Base-by-base conservation (phyloP, 2,797 vertebrate genomes). In the Melanotaenia nigrans region DNA sequence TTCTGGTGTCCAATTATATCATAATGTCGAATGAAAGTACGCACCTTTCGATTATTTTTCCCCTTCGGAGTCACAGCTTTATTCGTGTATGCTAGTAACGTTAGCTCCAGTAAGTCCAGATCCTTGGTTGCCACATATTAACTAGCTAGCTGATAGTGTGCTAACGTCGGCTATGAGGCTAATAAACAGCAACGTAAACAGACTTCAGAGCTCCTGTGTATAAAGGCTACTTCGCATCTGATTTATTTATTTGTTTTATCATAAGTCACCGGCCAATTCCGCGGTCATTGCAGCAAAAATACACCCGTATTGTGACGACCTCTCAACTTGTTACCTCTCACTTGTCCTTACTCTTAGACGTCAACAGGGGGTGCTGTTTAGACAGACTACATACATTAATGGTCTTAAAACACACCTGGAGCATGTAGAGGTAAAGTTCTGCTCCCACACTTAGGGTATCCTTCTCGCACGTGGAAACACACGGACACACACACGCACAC, bases 291-390 rank as follows among this genome's bases (percentile, higher is more conserved):
- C 4, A 62, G 30, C 9, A 30, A 8, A 77, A 59, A 22, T 64
- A n/a, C 66, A 76, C 64, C 71, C 36, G 65, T 33, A 47, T 1
- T 25, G 22, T 32, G 24, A 30, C 72, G 75, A 91, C 81, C 90
- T 85, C 77, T 91, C 79, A 90, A 91, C 90, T 90, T 77, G 60
- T 69, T 64, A 86, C 85, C 81, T 73, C 65, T 88, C 77, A 87
- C 79, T 80, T 70, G 82, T 65, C 42, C 0, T 58, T 33, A 33
- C 5, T 7, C 2, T 0, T 30, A 1, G 0, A 0, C 36, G 0
- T n/a, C 85, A 7, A 84, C 66, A 88, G 91, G 90, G 78, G 88
- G 86, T 2, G 91, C 90, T 91, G 86, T 88, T 86, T 47, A 45
- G 32, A 22, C 60, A 40, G 25, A 11, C 9, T 57, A 3, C 40